Evolutionary conservation across 1,140 invertebrate genomes (phyloP).

Genomic region (Anoplophora glabripennis): DNA sequence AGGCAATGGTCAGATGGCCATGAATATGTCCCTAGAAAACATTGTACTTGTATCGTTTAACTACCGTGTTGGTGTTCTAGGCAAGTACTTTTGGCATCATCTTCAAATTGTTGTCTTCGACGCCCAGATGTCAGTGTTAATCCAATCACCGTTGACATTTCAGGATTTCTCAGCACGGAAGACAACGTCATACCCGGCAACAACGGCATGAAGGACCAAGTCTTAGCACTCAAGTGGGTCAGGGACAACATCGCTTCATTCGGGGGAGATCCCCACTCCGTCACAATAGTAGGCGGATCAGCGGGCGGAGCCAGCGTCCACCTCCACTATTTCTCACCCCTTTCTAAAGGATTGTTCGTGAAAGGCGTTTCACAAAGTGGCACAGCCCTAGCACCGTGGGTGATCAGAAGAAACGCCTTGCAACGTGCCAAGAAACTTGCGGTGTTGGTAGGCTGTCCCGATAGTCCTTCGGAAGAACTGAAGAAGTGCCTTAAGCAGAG

Average conservation of each 20-base stretch:
- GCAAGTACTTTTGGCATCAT: too few relatives aligned
- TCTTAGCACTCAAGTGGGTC: slow-evolving; percentile 57
- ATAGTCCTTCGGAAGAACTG: slow-evolving; percentile 55
- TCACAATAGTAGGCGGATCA: slow-evolving; percentile 50
- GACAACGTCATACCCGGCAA: slow-evolving; percentile 50
- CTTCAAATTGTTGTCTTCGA: too few relatives aligned
- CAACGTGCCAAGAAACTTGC: slow-evolving; percentile 68
- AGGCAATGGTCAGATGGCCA: slow-evolving; percentile 49
- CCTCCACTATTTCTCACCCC: slow-evolving; percentile 54
- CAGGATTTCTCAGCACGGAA: slow-evolving; percentile 43
- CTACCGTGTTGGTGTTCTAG: slow-evolving; percentile 61
- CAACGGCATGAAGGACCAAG: slow-evolving; percentile 61
- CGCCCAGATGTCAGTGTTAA: too few relatives aligned
- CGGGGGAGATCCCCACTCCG: slow-evolving; percentile 58
- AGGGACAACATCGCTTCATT: slow-evolving; percentile 59
- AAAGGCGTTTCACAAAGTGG: slow-evolving; percentile 78
- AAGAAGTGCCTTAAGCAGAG: slow-evolving; percentile 63
- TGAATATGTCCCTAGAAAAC: slow-evolving; percentile 55
- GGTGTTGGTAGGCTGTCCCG: slow-evolving; percentile 66
- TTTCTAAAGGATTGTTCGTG: slow-evolving; percentile 59
- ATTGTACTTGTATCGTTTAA: slow-evolving; percentile 63
- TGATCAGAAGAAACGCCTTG: slow-evolving; percentile 61
- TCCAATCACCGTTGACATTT: slow-evolving; percentile 5
- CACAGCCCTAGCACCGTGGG: slow-evolving; percentile 68
- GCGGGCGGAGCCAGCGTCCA: slow-evolving; percentile 60